Percentiles rank a stretch among this genome's conserved stretches.
Evolutionary conservation across 30 jellyfish, hydroid and myxozoan species (phyloP).

Genomic region (Hydractinia symbiolongicarpus): DNA sequence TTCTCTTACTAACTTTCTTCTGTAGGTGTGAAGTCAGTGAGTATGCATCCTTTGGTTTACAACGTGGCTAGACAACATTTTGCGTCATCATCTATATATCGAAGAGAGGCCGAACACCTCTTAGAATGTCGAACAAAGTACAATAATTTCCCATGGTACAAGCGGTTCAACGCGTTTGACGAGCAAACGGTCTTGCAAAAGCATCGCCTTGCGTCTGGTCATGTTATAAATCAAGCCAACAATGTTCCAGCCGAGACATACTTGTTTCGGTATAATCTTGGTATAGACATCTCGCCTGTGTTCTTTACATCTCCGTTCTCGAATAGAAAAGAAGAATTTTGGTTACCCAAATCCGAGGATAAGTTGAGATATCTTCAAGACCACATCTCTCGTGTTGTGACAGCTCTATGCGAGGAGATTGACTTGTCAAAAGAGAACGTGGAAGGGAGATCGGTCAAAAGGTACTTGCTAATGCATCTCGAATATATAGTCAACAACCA

Average conservation of each 20-base stretch:
- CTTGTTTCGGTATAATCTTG: conserved; percentile 41
- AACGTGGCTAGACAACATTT: conserved; percentile 83
- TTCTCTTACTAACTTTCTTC: neutral
- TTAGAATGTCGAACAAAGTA: conserved; percentile 31
- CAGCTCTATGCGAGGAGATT: conserved; percentile 51
- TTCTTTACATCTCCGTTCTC: conserved; percentile 8
- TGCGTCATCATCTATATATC: conserved; percentile 47
- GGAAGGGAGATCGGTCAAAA: conserved; percentile 50
- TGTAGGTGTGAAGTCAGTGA: conserved; percentile 60
- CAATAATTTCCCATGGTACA: conserved; percentile 67
- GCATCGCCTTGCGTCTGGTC: conserved; percentile 40
- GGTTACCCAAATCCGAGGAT: conserved; percentile 26
- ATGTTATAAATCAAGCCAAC: conserved; percentile 14
- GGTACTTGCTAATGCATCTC: conserved; percentile 42
- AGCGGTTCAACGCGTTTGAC: conserved; percentile 58
- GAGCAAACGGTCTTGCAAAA: conserved; percentile 42
- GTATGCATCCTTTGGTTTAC: conserved; percentile 93
- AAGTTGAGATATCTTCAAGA: conserved; percentile 46
- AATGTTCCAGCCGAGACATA: conserved; percentile 14
- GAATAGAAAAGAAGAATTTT: conserved; percentile 12
- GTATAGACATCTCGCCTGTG: conserved; percentile 52
- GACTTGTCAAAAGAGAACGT: conserved; percentile 52
- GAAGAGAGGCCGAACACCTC: conserved; percentile 46
- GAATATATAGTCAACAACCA: conserved; percentile 45
- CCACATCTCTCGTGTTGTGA: conserved; percentile 65